phyloP scores from a whole-genome alignment of 2,888 invertebrate species.

The Ptychoptera contaminata region DNA sequence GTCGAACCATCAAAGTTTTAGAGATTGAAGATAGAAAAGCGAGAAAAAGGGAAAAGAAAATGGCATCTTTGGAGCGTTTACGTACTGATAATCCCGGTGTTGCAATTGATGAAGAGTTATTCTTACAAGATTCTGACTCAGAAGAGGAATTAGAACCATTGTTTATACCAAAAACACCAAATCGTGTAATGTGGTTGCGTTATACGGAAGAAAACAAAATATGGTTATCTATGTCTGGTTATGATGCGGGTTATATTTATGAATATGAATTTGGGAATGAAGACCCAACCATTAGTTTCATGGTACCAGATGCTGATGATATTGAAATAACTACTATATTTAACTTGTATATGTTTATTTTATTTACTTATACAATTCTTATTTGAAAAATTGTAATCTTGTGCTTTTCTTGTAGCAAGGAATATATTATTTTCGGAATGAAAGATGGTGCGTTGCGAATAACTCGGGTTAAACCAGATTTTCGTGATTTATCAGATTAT shows the following conservation, averaged over 20 bases:
- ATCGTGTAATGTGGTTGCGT: slow-evolving; percentile 39
- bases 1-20: slow-evolving; percentile 39
- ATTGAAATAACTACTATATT: slow-evolving; percentile 39
- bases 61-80: slow-evolving; percentile 40
- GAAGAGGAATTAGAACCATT: slow-evolving; percentile 37
- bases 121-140: slow-evolving; percentile 42
- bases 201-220: slow-evolving; percentile 36
- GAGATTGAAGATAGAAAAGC: slow-evolving; percentile 37
- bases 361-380: neutral
- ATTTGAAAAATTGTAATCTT: slow-evolving; percentile 1
- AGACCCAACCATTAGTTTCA: slow-evolving; percentile 31
- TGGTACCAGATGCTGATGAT: slow-evolving; percentile 37
- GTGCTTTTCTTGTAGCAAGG: slow-evolving; percentile 24
- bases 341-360: slow-evolving; percentile 31
- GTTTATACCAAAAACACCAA: slow-evolving; percentile 39
- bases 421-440: slow-evolving; percentile 44
- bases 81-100: slow-evolving; percentile 40
- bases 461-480: slow-evolving; percentile 33
- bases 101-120: slow-evolving; percentile 41
- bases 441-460: slow-evolving; percentile 43
- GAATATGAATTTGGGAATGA: slow-evolving; percentile 35
- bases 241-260: slow-evolving; percentile 51
- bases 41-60: slow-evolving; percentile 34
- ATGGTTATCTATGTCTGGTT: slow-evolving; percentile 46
- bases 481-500: slow-evolving; percentile 43